phyloP scores from a whole-genome alignment of 2,888 invertebrate species.

The Leptopterna dolabrata region DNA sequence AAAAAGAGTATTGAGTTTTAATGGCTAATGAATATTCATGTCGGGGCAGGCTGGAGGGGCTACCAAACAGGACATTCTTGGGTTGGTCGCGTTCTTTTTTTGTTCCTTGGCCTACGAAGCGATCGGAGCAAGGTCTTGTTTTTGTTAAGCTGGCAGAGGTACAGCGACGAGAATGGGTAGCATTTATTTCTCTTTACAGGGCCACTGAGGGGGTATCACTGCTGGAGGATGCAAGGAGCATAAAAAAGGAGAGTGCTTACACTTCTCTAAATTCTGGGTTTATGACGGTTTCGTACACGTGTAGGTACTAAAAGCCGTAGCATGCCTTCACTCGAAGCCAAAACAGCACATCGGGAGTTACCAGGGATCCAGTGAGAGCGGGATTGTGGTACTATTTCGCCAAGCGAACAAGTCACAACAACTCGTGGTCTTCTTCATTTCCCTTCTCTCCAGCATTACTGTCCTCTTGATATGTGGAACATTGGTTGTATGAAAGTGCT shows the following conservation, averaged over 20 bases:
- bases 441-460: too few species aligned
- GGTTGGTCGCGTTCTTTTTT: background rate
- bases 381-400: too few species aligned
- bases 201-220: background rate
- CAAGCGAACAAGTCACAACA: too few species aligned
- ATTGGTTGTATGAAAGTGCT: too few species aligned
- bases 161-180: background rate
- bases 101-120: background rate
- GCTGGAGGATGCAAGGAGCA: background rate
- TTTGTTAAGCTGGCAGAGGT: background rate
- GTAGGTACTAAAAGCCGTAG: background rate
- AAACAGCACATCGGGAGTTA: background rate
- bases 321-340: background rate
- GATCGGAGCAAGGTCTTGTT: background rate
- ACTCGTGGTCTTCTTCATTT: too few species aligned
- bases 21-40: slow-evolving; percentile 36
- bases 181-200: slow-evolving; percentile 7
- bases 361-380: background rate
- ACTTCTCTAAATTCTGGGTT: background rate
- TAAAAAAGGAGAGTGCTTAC: background rate
- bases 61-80: slow-evolving; percentile 10
- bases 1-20: slow-evolving; percentile 43
- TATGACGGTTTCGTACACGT: slow-evolving; percentile 2
- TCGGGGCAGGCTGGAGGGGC: background rate
- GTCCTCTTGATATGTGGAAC: too few species aligned